phyloP scores from a whole-genome alignment of 2,888 invertebrate species.

The Parascotia fuliginaria region DNA sequence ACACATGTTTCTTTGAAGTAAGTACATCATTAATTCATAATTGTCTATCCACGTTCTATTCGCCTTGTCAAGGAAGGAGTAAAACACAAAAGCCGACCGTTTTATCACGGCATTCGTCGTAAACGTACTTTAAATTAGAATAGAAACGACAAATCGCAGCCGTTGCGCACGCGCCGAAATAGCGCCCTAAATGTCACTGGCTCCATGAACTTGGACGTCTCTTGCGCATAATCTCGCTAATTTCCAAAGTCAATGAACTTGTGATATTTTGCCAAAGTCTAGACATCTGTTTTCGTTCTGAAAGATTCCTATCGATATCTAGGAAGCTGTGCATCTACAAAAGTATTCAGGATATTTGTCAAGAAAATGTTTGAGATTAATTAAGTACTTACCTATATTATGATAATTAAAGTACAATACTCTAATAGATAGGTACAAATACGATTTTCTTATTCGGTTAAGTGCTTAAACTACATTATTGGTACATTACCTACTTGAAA shows the following conservation, averaged over 20 bases:
- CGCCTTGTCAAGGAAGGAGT: constrained; percentile 29
- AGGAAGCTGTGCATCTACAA: background rate
- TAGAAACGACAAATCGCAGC: constrained; percentile 51
- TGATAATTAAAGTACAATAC: no score
- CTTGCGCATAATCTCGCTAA: constrained; percentile 56
- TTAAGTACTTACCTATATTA: no score
- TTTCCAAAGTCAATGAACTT: constrained; percentile 63
- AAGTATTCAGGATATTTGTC: no score
- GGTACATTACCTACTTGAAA: background rate
- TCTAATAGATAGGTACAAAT: no score
- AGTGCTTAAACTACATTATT: no score
- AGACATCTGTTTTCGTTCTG: constrained; percentile 45
- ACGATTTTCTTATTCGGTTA: no score
- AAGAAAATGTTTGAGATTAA: no score
- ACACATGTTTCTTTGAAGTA: background rate
- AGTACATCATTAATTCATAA: background rate
- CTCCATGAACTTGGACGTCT: constrained; percentile 75
- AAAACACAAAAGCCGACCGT: constrained; percentile 30
- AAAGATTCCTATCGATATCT: constrained; percentile 4
- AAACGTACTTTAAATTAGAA: constrained; percentile 52
- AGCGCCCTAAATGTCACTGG: constrained; percentile 73
- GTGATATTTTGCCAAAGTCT: constrained; percentile 50
- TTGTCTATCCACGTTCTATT: constrained; percentile 8
- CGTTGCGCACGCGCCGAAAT: constrained; percentile 53
- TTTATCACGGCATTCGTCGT: constrained; percentile 42